phyloP scores from a whole-genome alignment of 2,113 vertebrate genomes.

The Ellobius talpinus region DNA sequence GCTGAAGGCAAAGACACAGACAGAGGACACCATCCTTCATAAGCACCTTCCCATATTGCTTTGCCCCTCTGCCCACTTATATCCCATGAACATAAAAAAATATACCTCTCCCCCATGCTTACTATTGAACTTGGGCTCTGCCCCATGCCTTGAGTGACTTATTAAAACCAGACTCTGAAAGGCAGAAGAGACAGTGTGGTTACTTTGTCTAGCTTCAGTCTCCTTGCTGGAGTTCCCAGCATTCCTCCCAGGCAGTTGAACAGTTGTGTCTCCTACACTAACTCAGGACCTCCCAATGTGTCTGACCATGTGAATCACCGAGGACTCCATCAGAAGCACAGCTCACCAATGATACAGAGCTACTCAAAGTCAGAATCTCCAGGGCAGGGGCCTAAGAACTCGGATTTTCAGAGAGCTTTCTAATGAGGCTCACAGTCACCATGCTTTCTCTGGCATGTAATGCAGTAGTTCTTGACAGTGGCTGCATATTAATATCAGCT shows the following conservation, averaged over 20 bases:
- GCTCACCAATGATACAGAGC: background rate
- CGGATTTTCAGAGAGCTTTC: background rate
- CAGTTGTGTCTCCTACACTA: background rate
- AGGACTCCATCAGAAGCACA: background rate
- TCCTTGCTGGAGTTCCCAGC: background rate
- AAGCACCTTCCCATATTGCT: background rate
- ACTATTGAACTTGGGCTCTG: background rate
- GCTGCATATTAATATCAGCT: constrained; percentile 12
- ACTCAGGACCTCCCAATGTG: background rate
- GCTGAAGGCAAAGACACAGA: background rate
- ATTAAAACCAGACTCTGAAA: constrained; percentile 36
- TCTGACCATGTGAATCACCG: background rate
- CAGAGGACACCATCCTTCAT: background rate
- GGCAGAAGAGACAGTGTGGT: background rate
- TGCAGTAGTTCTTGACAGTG: constrained; percentile 32
- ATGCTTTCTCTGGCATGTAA: background rate
- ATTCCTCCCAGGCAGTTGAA: background rate
- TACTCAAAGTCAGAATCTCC: background rate
- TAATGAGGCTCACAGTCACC: background rate
- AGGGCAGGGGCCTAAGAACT: background rate
- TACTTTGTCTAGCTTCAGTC: background rate
- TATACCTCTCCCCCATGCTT: background rate
- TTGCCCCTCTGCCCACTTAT: background rate
- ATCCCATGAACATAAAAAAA: background rate
- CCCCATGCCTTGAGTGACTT: background rate